Evolutionary conservation across 2,113 vertebrate species (phyloP).

Genomic region (Larimichthys polyactis): DNA sequence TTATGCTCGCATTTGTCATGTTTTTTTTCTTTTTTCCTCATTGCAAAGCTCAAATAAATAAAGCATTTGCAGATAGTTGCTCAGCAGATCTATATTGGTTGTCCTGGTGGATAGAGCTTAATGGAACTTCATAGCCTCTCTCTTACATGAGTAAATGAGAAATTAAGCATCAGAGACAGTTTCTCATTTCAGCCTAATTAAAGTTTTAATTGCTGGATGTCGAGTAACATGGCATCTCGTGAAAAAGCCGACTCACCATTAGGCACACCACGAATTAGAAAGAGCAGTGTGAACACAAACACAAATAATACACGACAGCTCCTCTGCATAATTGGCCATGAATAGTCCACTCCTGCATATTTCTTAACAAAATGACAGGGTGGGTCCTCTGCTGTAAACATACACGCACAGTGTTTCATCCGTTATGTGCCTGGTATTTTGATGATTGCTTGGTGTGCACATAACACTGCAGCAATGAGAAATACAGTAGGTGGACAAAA

Average conservation of each 20-base stretch:
- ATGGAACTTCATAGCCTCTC: slow-evolving; percentile 77
- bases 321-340: slow-evolving; percentile 55
- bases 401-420: slow-evolving; percentile 14
- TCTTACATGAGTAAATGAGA: slow-evolving; percentile 77
- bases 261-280: slow-evolving; percentile 31
- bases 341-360: slow-evolving; percentile 50
- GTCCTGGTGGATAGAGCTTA: slow-evolving; percentile 65
- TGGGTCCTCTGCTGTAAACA: slow-evolving; percentile 4
- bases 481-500: slow-evolving; percentile 65
- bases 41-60: slow-evolving; percentile 56
- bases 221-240: slow-evolving; percentile 52
- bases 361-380: slow-evolving; percentile 47
- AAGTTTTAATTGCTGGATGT: slow-evolving; percentile 82
- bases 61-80: slow-evolving; percentile 45
- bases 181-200: slow-evolving; percentile 81
- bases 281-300: slow-evolving; percentile 55
- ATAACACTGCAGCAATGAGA: slow-evolving; percentile 16
- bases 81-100: slow-evolving; percentile 62
- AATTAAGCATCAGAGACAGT: slow-evolving; percentile 80
- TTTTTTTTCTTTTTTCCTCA: slow-evolving; percentile 34
- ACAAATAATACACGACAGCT: slow-evolving; percentile 49
- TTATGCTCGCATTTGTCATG: slow-evolving; percentile 23
- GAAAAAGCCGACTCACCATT: slow-evolving; percentile 66
- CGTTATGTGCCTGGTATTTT: slow-evolving; percentile 20
- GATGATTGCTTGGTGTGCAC: slow-evolving; percentile 15